Conservation (phyloP, 2,113 vertebrate genomes). For the Hyaena hyaena region DNA sequence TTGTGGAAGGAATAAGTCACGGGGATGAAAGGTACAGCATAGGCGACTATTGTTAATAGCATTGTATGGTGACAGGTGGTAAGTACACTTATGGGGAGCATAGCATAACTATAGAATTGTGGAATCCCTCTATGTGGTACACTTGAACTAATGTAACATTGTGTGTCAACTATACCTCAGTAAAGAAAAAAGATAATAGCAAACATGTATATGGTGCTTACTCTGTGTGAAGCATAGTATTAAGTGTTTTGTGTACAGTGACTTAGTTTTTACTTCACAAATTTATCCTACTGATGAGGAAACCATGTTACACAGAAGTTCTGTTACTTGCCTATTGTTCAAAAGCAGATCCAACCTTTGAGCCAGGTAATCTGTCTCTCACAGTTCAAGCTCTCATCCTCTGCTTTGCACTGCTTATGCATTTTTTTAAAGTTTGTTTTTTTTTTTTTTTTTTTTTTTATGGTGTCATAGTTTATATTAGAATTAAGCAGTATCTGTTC, state of each 20-base stretch:
- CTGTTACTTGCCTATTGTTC: not conserved
- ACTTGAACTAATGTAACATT: not conserved
- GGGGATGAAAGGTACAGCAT: not conserved
- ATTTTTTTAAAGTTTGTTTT: not conserved
- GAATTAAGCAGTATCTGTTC: not conserved
- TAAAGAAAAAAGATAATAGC: not conserved
- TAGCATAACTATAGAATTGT: not conserved
- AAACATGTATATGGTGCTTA: not conserved
- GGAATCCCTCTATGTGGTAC: not conserved
- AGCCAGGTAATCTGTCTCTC: not conserved
- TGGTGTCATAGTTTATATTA: not conserved
- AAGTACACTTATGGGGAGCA: not conserved
- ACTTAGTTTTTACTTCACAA: slow-evolving; percentile 8
- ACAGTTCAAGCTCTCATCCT: not conserved
- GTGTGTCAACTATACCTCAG: not conserved
- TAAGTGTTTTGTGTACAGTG: not conserved
- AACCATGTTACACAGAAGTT: not conserved
- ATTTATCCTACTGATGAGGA: not conserved
- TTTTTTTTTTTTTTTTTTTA: not conserved
- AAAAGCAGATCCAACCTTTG: not conserved
- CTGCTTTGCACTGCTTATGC: not conserved
- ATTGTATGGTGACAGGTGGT: not conserved
- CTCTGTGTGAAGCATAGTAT: not conserved
- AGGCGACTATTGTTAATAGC: not conserved
- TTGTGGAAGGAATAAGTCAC: not conserved